A percentile compares a stretch with the other conserved stretches of the same genome.
These are phyloP conservation scores for Alosa alosa DNA, from an alignment of 2,113 vertebrate species.

Conservation along the genomic window DNA sequence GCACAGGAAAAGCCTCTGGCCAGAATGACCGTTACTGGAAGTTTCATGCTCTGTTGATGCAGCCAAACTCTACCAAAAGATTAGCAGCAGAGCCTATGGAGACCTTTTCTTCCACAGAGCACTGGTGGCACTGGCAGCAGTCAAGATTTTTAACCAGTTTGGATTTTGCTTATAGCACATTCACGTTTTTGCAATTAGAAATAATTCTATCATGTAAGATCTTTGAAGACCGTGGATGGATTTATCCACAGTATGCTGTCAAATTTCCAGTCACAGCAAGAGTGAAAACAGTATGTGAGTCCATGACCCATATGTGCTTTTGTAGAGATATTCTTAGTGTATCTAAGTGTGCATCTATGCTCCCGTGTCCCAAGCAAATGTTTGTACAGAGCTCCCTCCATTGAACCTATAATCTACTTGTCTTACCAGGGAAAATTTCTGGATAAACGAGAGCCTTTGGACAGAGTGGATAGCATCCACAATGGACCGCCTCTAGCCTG, in stretches of 20 bases:
- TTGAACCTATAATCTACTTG: conserved; percentile 14
- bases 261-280: background rate
- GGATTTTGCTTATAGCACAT: background rate
- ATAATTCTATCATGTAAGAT: background rate
- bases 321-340: background rate
- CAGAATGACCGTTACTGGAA: background rate
- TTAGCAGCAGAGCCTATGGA: background rate
- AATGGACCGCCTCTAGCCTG: conserved; percentile 92
- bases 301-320: background rate
- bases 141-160: background rate
- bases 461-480: conserved; percentile 91
- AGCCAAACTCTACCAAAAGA: background rate
- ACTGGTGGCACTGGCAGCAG: background rate
- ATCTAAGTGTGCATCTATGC: background rate
- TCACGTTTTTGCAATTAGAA: no score
- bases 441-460: conserved; percentile 91
- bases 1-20: background rate
- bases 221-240: background rate
- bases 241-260: background rate
- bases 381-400: background rate
- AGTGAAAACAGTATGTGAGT: background rate
- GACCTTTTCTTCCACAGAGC: background rate
- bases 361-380: conserved; percentile 1
- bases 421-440: conserved; percentile 91
- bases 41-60: background rate